Evolutionary conservation across 37 sponge, comb jelly and placozoan genomes (phyloP), one percentile per base, ranked within the genome.

Genomic region (Halisarca cf. caerulea): DNA sequence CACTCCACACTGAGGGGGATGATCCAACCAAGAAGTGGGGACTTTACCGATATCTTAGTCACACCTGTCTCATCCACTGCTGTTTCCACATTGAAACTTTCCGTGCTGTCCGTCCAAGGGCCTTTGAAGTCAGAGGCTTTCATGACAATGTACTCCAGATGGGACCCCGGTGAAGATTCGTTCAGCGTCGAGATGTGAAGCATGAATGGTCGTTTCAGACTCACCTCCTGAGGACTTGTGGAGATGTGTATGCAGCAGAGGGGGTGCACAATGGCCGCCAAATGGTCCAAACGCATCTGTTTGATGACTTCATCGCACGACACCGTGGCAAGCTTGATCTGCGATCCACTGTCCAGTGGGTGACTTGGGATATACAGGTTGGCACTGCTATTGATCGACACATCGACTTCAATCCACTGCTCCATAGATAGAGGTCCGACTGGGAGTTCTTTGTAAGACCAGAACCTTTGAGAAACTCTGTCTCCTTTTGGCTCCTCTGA

Each of bases 11-110:
- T 17, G 25, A 74, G 24, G 20, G 77, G 43, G 0, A 40, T 9
- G 6, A 74, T 74, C 77, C 77, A 74, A n/a, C 77, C 77, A 41
- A 74, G 77, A 2, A 44, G 39, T n/a, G 45, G 77, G 21, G 45
- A 40, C 45, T 74, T 74, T 21, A 74, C 15, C 1, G 42, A 21
- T 21, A 43, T 21, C 45, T 40, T 21, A 32, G 33, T 68, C 23
- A 40, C 44, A 2, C 20, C 25, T 1, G 39, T 17, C 20, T 74
- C 77, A 42, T 74, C 45, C 7, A 20, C 41, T 21, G 17, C 24
- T 21, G 21, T 38, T 37, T 40, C 43, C 25, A 62, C 5, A 7
- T 62, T 23, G 45, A 74, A 74, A 41, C 45, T 74, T 37, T 74
- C 77, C 0, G 77, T 74, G 25, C 77, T 25, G 9, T 74, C 77